phyloP scores from a whole-genome alignment of 1,140 invertebrate species.

The Cherax quadricarinatus region DNA sequence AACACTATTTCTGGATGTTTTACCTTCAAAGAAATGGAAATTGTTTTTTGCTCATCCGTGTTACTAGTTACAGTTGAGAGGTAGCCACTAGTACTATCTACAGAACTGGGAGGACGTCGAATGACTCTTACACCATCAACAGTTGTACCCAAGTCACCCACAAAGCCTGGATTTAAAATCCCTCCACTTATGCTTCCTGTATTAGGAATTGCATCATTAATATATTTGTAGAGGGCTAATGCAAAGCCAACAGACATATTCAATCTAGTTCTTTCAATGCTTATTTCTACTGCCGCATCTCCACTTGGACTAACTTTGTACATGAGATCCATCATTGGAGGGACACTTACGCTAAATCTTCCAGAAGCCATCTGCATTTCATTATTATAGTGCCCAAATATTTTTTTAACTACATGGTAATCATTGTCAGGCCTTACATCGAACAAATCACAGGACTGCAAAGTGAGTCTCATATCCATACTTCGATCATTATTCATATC shows the following conservation, averaged over 20 bases:
- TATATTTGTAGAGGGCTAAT: slow-evolving; percentile 67
- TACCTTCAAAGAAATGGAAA: slow-evolving; percentile 84
- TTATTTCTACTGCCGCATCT: slow-evolving; percentile 68
- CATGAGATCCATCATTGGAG: slow-evolving; percentile 68
- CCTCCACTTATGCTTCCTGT: slow-evolving; percentile 61
- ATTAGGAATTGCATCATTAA: slow-evolving; percentile 70
- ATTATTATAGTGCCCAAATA: slow-evolving; percentile 71
- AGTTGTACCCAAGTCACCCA: slow-evolving; percentile 62
- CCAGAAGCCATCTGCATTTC: slow-evolving; percentile 42
- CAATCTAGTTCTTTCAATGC: slow-evolving; percentile 69
- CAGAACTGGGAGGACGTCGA: slow-evolving; percentile 76
- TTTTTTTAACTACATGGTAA: slow-evolving; percentile 80
- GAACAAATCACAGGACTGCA: slow-evolving; percentile 84
- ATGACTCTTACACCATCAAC: slow-evolving; percentile 63
- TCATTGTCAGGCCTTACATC: slow-evolving; percentile 84
- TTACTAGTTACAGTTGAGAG: slow-evolving; percentile 77
- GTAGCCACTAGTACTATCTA: slow-evolving; percentile 81
- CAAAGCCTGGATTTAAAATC: slow-evolving; percentile 71
- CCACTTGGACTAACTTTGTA: slow-evolving; percentile 70
- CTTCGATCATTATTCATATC: slow-evolving; percentile 85
- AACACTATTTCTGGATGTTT: slow-evolving; percentile 88
- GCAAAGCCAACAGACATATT: slow-evolving; percentile 65
- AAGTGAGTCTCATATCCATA: slow-evolving; percentile 84
- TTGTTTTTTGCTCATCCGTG: slow-evolving; percentile 76
- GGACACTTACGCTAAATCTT: slow-evolving; percentile 67